These are phyloP conservation scores for Amitus sp. DNA, from an alignment of 2,888 invertebrate genomes.

Conservation along the genomic window DNA sequence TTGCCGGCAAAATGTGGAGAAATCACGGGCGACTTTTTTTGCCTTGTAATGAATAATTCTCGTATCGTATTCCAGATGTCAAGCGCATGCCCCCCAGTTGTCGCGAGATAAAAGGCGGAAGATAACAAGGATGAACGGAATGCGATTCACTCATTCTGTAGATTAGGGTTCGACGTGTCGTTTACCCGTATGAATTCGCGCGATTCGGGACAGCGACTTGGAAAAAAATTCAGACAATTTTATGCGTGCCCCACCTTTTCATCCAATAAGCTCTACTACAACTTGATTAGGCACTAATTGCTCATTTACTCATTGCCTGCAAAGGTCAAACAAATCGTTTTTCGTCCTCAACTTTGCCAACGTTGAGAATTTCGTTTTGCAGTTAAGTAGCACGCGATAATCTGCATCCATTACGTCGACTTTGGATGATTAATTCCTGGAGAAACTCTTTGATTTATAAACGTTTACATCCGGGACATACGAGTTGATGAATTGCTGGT, in stretches of 20 bases:
- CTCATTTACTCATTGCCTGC: no score
- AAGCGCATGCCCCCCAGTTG: no score
- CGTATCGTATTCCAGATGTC: not conserved
- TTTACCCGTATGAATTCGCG: conserved; percentile 22
- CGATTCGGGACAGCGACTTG: no score
- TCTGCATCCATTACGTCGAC: not conserved
- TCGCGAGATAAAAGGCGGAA: conserved; percentile 23
- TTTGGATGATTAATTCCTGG: not conserved
- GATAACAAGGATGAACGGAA: conserved; percentile 6
- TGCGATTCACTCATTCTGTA: conserved; percentile 17
- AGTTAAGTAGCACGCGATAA: not conserved
- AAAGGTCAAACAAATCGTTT: conserved; percentile 31
- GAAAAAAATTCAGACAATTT: no score
- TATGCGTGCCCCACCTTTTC: conserved; percentile 28
- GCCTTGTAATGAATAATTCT: not conserved
- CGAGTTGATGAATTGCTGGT: not conserved
- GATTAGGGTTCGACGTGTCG: conserved; percentile 23
- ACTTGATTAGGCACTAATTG: no score
- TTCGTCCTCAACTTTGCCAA: conserved; percentile 13
- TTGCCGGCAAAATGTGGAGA: not conserved
- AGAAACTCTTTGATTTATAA: conserved; percentile 1
- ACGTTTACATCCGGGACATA: not conserved
- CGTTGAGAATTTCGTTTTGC: not conserved
- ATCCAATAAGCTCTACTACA: conserved; percentile 40
- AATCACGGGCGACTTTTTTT: not conserved